Percentiles rank a stretch among this genome's conserved stretches.
These are phyloP conservation scores for Holocentrus rufus DNA, from an alignment of 2,797 vertebrate genomes.

Conservation along the genomic window DNA sequence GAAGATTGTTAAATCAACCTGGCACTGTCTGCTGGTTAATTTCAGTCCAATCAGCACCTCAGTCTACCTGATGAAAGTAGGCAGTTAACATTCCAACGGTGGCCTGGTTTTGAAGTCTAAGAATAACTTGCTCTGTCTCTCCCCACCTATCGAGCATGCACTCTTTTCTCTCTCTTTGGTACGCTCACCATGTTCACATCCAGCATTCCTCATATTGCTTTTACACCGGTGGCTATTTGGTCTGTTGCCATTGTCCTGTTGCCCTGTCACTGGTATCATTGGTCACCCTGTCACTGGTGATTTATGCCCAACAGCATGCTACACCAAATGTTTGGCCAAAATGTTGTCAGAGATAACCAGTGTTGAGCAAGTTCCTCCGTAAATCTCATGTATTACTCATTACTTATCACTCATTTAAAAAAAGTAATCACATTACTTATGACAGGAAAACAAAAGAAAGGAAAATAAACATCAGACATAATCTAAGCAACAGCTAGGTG, in stretches of 20 bases:
- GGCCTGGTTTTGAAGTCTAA: slow-evolving; percentile 73
- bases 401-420: no score
- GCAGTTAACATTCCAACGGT: slow-evolving; percentile 44
- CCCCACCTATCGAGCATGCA: slow-evolving; percentile 22
- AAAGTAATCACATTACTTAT: no score
- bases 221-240: not conserved
- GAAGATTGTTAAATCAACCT: slow-evolving; percentile 36
- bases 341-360: not conserved
- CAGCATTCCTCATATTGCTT: not conserved
- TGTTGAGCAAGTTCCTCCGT: no score
- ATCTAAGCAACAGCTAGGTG: no score
- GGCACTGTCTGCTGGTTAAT: slow-evolving; percentile 17
- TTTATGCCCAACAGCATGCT: not conserved
- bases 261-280: not conserved
- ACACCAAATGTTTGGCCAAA: slow-evolving; percentile 3
- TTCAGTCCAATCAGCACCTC: slow-evolving; percentile 32
- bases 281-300: not conserved
- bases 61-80: slow-evolving; percentile 40
- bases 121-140: slow-evolving; percentile 65
- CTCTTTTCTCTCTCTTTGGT: slow-evolving; percentile 1
- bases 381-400: no score
- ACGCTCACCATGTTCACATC: not conserved
- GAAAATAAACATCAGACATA: no score
- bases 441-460: no score
- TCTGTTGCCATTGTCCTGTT: slow-evolving; percentile 2